phyloP scores from a whole-genome alignment of 1,140 invertebrate genomes.

The Watersipora subatra region DNA sequence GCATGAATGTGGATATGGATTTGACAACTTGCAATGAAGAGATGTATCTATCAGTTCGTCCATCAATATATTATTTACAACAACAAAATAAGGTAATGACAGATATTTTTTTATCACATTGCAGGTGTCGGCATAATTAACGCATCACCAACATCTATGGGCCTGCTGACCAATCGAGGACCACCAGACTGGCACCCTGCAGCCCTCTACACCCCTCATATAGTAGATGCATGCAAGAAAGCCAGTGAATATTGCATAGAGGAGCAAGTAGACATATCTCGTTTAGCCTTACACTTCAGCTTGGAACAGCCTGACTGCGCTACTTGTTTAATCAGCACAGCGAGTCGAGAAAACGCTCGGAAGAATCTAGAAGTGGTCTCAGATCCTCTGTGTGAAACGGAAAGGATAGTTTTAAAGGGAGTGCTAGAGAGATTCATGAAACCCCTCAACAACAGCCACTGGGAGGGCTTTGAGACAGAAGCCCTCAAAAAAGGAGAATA shows the following conservation, averaged over 20 bases:
- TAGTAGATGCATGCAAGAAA: slow-evolving; percentile 46
- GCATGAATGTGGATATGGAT: too few species aligned
- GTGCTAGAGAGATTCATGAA: slow-evolving; percentile 30
- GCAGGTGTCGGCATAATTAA: slow-evolving; percentile 65
- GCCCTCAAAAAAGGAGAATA: neutral
- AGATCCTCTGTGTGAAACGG: slow-evolving; percentile 18
- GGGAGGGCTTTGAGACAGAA: slow-evolving; percentile 33
- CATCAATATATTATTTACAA: too few species aligned
- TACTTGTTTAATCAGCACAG: slow-evolving; percentile 32
- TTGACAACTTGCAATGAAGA: too few species aligned
- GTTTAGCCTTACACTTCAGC: slow-evolving; percentile 27
- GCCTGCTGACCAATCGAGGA: slow-evolving; percentile 60
- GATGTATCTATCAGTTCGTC: too few species aligned
- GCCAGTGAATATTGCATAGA: slow-evolving; percentile 39
- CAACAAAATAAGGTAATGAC: too few species aligned
- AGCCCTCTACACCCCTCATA: slow-evolving; percentile 38
- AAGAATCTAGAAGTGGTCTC: slow-evolving; percentile 22
- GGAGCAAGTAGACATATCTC: slow-evolving; percentile 28
- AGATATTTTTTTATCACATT: too few species aligned
- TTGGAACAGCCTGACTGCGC: slow-evolving; percentile 20
- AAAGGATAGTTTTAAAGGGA: slow-evolving; percentile 21
- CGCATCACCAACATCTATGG: slow-evolving; percentile 65
- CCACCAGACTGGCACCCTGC: slow-evolving; percentile 74
- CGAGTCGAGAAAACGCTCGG: slow-evolving; percentile 19
- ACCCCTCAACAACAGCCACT: slow-evolving; percentile 26